Evolutionary conservation across 2,113 vertebrate genomes (phyloP).

Genomic region (Austrofundulus limnaeus): DNA sequence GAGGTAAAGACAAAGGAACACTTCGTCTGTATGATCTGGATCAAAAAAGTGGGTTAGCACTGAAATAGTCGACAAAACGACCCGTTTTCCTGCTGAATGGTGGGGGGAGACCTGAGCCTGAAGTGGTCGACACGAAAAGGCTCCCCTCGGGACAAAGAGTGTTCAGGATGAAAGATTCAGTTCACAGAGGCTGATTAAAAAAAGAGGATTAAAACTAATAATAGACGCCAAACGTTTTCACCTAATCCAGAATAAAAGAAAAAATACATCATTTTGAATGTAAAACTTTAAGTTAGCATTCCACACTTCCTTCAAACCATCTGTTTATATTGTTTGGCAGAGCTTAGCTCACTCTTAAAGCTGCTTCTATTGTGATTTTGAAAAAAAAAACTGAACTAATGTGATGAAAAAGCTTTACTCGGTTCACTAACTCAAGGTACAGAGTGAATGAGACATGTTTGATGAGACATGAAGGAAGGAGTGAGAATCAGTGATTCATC

Average conservation of each 20-base stretch:
- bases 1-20: slow-evolving; percentile 36
- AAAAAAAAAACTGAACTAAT: slow-evolving; percentile 16
- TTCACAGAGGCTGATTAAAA: background rate
- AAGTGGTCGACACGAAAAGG: slow-evolving; percentile 54
- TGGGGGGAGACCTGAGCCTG: slow-evolving; percentile 45
- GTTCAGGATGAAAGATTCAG: slow-evolving; percentile 32
- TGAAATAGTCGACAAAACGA: slow-evolving; percentile 19
- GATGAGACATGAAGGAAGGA: slow-evolving; percentile 51
- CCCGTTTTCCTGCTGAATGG: slow-evolving; percentile 46
- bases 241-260: slow-evolving; percentile 11
- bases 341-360: slow-evolving; percentile 8
- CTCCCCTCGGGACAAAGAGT: slow-evolving; percentile 35
- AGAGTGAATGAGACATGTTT: slow-evolving; percentile 31
- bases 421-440: slow-evolving; percentile 9
- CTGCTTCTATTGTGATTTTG: background rate
- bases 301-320: slow-evolving; percentile 2
- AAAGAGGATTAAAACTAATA: background rate
- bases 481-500: slow-evolving; percentile 47
- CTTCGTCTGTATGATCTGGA: slow-evolving; percentile 46
- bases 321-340: slow-evolving; percentile 1
- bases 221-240: background rate
- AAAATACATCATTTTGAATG: background rate
- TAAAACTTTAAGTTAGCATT: background rate
- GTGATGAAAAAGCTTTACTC: slow-evolving; percentile 33
- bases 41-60: slow-evolving; percentile 64